These are phyloP conservation scores for Sarcophaga caerulescens DNA, from an alignment of 2,888 invertebrate species.

Conservation along the genomic window DNA sequence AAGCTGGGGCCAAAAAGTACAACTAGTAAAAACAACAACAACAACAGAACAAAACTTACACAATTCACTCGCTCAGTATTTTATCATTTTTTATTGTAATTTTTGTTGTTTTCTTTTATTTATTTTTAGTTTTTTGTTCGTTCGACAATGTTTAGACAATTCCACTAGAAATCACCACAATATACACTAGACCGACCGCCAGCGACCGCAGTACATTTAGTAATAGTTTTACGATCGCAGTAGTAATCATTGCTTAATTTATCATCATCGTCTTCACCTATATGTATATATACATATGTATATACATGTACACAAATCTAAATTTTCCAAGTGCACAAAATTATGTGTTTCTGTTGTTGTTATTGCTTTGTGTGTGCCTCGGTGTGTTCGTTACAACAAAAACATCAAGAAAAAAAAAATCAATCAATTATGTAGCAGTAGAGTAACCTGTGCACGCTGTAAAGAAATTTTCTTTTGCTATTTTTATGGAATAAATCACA, in stretches of 20 bases:
- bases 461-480: conserved; percentile 27
- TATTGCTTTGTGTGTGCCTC: conserved; percentile 28
- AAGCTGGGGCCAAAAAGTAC: background rate
- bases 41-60: conserved; percentile 43
- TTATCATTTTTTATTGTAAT: conserved; percentile 47
- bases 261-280: conserved; percentile 57
- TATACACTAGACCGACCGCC: background rate
- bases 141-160: conserved; percentile 15
- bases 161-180: conserved; percentile 28
- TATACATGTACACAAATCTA: background rate
- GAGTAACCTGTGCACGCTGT: conserved; percentile 50
- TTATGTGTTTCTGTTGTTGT: conserved; percentile 33
- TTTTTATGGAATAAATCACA: conserved; percentile 23
- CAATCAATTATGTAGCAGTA: conserved; percentile 61
- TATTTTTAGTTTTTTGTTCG: conserved; percentile 10
- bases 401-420: conserved; percentile 51
- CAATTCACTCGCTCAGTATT: conserved; percentile 31
- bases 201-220: conserved; percentile 11
- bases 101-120: background rate
- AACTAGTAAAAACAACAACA: conserved; percentile 18
- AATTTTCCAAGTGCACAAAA: conserved; percentile 56
- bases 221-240: conserved; percentile 17
- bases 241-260: conserved; percentile 47
- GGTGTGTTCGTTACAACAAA: conserved; percentile 47
- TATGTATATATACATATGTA: conserved; percentile 6